phyloP scores from a whole-genome alignment of 2,888 invertebrate genomes.

The Agonopterix heracliana region DNA sequence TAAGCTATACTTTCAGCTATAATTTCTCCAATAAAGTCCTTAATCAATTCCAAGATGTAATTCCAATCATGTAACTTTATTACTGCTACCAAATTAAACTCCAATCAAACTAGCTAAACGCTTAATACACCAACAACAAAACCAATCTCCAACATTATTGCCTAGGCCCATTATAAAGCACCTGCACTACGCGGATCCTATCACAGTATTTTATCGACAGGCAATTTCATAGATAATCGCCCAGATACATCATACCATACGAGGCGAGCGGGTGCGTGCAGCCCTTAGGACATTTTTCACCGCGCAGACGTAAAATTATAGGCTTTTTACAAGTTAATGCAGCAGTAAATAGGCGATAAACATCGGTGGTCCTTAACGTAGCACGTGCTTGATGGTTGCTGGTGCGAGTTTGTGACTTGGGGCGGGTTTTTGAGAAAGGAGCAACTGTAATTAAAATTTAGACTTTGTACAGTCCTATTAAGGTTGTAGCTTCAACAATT shows the following conservation, averaged over 20 bases:
- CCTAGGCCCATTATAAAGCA: slow-evolving; percentile 6
- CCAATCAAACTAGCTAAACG: too few species aligned
- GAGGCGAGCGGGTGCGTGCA: slow-evolving; percentile 7
- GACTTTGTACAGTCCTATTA: too few species aligned
- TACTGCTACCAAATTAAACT: too few species aligned
- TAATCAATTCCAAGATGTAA: too few species aligned
- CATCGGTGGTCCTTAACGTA: slow-evolving; percentile 43
- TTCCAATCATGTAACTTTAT: too few species aligned
- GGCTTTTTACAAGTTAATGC: slow-evolving; percentile 65
- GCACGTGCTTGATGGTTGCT: slow-evolving; percentile 40
- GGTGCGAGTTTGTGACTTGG: slow-evolving; percentile 27
- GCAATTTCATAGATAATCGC: slow-evolving; percentile 14
- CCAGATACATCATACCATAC: slow-evolving; percentile 10
- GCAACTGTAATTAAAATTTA: too few species aligned
- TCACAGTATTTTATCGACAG: slow-evolving; percentile 9
- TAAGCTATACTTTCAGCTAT: too few species aligned
- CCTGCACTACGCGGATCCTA: slow-evolving; percentile 11
- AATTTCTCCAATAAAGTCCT: too few species aligned
- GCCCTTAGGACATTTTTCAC: slow-evolving; percentile 61
- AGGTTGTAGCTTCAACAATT: too few species aligned
- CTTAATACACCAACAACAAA: not conserved
- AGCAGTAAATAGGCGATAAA: slow-evolving; percentile 62
- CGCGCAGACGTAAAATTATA: slow-evolving; percentile 52
- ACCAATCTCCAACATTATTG: slow-evolving; percentile 1
- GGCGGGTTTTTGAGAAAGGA: not conserved